phyloP scores from a whole-genome alignment of 2,797 vertebrate genomes.

The Sebastes hubbsi region DNA sequence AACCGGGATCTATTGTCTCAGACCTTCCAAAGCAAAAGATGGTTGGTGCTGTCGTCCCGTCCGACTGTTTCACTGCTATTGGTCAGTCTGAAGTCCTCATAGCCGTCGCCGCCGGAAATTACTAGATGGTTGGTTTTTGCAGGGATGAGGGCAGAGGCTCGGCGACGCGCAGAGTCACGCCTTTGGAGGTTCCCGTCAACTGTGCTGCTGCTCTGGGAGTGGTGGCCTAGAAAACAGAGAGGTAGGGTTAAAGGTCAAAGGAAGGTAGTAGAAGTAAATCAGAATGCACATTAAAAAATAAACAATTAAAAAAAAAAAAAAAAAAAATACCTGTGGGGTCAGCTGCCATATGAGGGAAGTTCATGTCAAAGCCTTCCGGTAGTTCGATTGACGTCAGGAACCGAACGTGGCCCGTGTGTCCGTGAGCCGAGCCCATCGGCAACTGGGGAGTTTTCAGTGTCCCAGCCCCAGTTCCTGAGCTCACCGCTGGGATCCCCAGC shows the following conservation, averaged over 20 bases:
- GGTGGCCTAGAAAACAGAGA: conserved; percentile 63
- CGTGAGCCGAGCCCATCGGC: conserved; percentile 92
- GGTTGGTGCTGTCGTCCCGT: conserved; percentile 97
- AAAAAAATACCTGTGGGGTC: conserved; percentile 77
- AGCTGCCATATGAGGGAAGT: conserved; percentile 80
- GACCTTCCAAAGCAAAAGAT: conserved; percentile 95
- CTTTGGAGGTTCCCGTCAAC: conserved; percentile 84
- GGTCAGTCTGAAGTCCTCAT: conserved; percentile 96
- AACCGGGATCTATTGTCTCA: conserved; percentile 72
- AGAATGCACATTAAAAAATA: neutral
- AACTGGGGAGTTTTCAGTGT: conserved; percentile 80
- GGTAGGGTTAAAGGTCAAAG: neutral
- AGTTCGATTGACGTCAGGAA: conserved; percentile 96
- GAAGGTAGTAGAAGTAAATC: neutral
- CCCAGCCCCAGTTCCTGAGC: conserved; percentile 80
- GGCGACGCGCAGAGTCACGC: conserved; percentile 83
- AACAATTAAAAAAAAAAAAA: no score
- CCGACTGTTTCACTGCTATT: conserved; percentile 96
- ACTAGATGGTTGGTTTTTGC: conserved; percentile 91
- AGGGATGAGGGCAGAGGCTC: conserved; percentile 81
- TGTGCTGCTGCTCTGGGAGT: conserved; percentile 69
- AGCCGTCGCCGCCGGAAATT: conserved; percentile 96
- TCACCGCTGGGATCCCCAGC: conserved; percentile 83
- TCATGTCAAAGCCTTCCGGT: conserved; percentile 90
- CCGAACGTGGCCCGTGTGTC: conserved; percentile 97